Evolutionary conservation across 2,797 vertebrate genomes (phyloP).

Genomic region (Rhinogobio ventralis): DNA sequence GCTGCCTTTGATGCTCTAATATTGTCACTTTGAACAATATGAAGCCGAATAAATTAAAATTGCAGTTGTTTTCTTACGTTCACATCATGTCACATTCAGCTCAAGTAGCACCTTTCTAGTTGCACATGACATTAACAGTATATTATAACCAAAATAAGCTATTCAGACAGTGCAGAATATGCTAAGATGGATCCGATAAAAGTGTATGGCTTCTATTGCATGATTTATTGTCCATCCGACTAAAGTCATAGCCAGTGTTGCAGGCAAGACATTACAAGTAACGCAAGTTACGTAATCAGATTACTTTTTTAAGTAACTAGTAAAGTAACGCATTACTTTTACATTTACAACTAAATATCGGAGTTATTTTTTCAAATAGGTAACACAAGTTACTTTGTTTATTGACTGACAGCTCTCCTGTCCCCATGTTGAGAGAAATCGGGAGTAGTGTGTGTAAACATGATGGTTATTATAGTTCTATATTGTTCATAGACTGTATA

Average conservation of each 20-base stretch:
- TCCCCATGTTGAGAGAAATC: neutral
- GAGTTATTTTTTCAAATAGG: neutral
- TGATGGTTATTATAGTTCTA: no score
- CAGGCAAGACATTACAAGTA: neutral
- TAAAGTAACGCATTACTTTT: neutral
- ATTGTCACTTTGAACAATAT: neutral
- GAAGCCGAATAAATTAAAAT: neutral
- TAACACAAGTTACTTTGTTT: neutral
- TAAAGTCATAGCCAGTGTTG: neutral
- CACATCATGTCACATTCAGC: neutral
- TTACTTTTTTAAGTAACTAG: neutral
- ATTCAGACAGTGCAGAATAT: neutral
- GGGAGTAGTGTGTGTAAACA: neutral
- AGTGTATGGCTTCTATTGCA: neutral
- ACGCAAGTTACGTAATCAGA: neutral
- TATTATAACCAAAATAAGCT: neutral
- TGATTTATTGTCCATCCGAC: neutral
- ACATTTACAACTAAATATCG: neutral
- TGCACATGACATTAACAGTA: neutral
- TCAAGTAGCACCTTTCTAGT: neutral
- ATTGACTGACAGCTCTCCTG: neutral
- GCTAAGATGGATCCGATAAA: neutral
- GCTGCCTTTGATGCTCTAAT: slow-evolving; percentile 11
- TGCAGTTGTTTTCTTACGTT: neutral
- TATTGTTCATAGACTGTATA: no score